Conservation (phyloP, 2,113 vertebrate species). For the Sigmodon hispidus region DNA sequence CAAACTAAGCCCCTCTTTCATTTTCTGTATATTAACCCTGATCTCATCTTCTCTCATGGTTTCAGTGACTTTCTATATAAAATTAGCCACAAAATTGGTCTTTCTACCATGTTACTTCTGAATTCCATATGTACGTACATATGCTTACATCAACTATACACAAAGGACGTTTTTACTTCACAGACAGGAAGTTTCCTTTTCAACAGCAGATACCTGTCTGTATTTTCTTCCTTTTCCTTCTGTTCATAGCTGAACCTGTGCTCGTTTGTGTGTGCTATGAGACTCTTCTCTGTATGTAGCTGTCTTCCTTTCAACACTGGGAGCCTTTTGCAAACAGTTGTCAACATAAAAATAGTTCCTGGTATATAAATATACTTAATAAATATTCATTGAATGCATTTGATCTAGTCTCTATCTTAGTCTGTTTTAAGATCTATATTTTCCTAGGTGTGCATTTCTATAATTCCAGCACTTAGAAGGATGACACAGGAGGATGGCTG, state of each 20-base stretch:
- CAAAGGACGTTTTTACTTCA: not conserved
- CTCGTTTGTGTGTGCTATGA: not conserved
- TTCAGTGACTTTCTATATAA: slow-evolving; percentile 6
- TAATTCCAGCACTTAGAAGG: not conserved
- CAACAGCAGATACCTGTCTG: not conserved
- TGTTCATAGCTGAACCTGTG: not conserved
- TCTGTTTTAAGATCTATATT: slow-evolving; percentile 41
- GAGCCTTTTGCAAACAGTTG: not conserved
- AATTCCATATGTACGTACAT: not conserved
- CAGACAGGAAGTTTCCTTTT: not conserved
- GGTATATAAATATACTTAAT: not conserved
- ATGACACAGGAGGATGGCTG: not conserved
- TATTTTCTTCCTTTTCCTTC: slow-evolving; percentile 21
- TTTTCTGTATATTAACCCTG: not conserved
- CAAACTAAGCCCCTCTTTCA: not conserved
- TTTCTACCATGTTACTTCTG: not conserved
- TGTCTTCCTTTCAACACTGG: not conserved
- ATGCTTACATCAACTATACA: not conserved
- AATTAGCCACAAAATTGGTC: not conserved
- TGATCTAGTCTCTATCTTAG: slow-evolving; percentile 6
- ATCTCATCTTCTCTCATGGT: not conserved
- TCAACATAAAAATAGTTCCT: not conserved
- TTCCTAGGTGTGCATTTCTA: not conserved
- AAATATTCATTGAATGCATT: not conserved
- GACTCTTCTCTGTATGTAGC: not conserved